Conservation (phyloP, 2,113 vertebrate species). For the Daboia siamensis region DNA sequence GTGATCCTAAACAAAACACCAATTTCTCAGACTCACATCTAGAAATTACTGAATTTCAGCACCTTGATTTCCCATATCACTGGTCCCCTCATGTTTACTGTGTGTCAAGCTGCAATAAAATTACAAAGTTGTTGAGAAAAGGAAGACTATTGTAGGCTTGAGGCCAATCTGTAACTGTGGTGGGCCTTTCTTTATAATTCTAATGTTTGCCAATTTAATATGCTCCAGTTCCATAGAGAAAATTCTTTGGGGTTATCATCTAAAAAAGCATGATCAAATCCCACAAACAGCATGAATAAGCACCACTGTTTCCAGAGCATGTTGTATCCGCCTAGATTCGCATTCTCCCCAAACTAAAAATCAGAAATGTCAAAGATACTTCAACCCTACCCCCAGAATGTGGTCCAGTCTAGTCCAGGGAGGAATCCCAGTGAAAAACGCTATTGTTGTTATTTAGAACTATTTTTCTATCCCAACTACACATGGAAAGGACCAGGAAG, state of each 20-base stretch:
- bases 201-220: constrained; percentile 54
- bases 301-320: background rate
- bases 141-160: constrained; percentile 51
- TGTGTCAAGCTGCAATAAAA: constrained; percentile 61
- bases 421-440: background rate
- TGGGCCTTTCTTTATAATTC: constrained; percentile 52
- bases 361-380: background rate
- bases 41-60: constrained; percentile 66
- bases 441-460: background rate
- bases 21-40: constrained; percentile 64
- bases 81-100: constrained; percentile 63
- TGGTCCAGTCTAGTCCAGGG: background rate
- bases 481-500: background rate
- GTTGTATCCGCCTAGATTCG: background rate
- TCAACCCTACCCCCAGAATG: background rate
- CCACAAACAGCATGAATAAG: constrained; percentile 35
- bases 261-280: constrained; percentile 51
- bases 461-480: background rate
- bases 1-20: constrained; percentile 32
- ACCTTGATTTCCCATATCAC: constrained; percentile 62
- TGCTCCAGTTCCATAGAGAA: constrained; percentile 59
- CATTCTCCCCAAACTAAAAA: constrained; percentile 5
- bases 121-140: constrained; percentile 54
- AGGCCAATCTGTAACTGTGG: constrained; percentile 43
- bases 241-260: constrained; percentile 59